A percentile compares a stretch with the other conserved stretches of the same genome.
Evolutionary conservation across 37 sponge, comb jelly and placozoan species (phyloP).

Genomic region (Tethya wilhelma): DNA sequence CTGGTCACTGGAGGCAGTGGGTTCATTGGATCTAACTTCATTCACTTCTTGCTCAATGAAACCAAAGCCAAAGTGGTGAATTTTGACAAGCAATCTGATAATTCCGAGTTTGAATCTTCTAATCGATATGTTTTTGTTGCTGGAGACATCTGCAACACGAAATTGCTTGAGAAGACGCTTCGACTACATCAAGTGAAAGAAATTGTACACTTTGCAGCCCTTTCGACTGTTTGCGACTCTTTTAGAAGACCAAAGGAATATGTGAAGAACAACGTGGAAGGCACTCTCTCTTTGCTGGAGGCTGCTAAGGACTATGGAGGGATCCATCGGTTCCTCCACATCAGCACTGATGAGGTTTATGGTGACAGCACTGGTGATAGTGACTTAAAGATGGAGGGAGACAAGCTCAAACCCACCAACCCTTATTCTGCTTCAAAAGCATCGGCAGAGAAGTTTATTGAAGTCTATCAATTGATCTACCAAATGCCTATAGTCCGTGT

Average conservation of each 20-base stretch:
- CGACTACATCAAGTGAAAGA: conserved; percentile 3
- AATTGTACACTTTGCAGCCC: conserved; percentile 32
- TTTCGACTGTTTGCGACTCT: conserved; percentile 8
- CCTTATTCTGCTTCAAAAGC: conserved; percentile 36
- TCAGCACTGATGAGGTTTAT: conserved; percentile 37
- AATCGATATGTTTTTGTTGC: too few species aligned
- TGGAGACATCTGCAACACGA: too few species aligned
- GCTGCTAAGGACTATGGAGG: conserved; percentile 5
- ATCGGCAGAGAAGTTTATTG: conserved; percentile 18
- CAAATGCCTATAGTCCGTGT: conserved; percentile 9
- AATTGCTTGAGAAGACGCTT: not conserved
- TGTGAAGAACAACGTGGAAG: conserved; percentile 12
- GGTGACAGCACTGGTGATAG: not conserved
- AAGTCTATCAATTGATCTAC: conserved; percentile 2
- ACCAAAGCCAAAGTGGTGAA: too few species aligned
- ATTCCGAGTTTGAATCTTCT: too few species aligned
- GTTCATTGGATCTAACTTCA: too few species aligned
- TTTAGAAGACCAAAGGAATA: conserved; percentile 10
- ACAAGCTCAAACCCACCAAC: conserved; percentile 25
- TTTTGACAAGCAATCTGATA: too few species aligned
- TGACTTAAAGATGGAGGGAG: not conserved
- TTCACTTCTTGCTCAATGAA: too few species aligned
- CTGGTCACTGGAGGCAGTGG: too few species aligned
- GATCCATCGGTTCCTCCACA: conserved; percentile 19
- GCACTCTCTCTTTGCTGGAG: conserved; percentile 27